Evolutionary conservation across 2,888 invertebrate genomes (phyloP), one percentile per base, ranked within the genome.

Genomic region (Andrena flavipes): DNA sequence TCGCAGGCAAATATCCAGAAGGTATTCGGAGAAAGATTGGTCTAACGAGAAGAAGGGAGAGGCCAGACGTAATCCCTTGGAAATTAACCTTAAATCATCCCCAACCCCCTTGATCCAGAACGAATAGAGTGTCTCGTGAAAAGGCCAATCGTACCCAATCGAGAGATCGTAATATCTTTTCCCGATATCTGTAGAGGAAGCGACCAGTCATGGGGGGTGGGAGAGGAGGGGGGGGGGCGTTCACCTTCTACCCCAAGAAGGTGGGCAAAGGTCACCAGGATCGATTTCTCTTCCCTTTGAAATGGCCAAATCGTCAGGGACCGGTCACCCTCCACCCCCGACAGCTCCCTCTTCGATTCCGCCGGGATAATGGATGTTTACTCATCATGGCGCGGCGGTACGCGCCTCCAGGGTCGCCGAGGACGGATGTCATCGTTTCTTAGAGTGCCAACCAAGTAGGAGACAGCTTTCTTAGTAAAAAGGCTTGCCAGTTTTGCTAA

Each of bases 51-150:
- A 10, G 74, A 62, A 77, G 77, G 74, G 74, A 69, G 77, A 71
- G 73, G 72, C 63, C 64, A 83, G 74, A 67, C 48, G 76, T 89
- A 87, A 88, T 88, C 89, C 88, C 82, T 83, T 87, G 81, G 89
- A 86, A 87, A 88, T 88, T 88, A 89, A 88, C 88, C 88, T 88
- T 89, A 88, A 88, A 89, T 88, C 89, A 89, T 85, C 76, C 87
- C 67, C 70, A 20, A 42, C 42, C 85, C 82, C 54, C 75, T 86
- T 87, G 82, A 89, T 89, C 86, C 76, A 26, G 67, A 29, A 62
- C 84, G 84, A 76, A 84, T 82, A 74, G 84, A 84, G 84, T 85
- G 88, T 77, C 84, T 79, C 84, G 80, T 89, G 86, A 89, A 87
- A 88, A 83, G 87, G 82, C 79, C 90, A 86, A 90, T 84, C 87